A percentile compares a stretch with the other conserved stretches of the same genome.
phyloP scores from a whole-genome alignment of 1,140 invertebrate genomes.

The Lasioglossum baleicum region DNA sequence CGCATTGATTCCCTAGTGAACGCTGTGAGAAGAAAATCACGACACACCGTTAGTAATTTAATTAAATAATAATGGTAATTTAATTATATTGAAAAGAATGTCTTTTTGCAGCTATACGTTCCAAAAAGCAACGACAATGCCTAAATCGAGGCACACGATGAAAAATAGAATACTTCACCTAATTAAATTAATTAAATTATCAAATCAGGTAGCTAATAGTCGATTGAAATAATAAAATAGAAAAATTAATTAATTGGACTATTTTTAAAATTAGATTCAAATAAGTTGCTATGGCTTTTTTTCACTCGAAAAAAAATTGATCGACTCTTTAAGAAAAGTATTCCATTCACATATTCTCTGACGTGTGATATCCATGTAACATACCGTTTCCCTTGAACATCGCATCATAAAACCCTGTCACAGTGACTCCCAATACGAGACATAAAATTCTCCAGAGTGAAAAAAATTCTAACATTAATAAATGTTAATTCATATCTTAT shows the following conservation, averaged over 20 bases:
- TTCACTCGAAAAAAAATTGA: background rate
- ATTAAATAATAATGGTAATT: slow-evolving; percentile 41
- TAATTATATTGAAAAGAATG: slow-evolving; percentile 2
- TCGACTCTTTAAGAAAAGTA: background rate
- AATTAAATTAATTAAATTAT: slow-evolving; percentile 40
- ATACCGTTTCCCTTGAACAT: slow-evolving; percentile 18
- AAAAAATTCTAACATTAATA: no score
- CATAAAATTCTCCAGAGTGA: no score
- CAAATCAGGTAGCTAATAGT: no score
- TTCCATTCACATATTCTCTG: background rate
- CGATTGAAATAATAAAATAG: no score
- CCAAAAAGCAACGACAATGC: slow-evolving; percentile 26
- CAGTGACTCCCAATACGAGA: no score
- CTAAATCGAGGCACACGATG: slow-evolving; percentile 28
- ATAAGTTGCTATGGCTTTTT: no score
- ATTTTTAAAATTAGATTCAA: no score
- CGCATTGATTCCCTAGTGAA: background rate
- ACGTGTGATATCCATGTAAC: slow-evolving; percentile 16
- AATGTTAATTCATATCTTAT: no score
- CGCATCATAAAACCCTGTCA: no score
- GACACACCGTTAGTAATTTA: slow-evolving; percentile 29
- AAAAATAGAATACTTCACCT: slow-evolving; percentile 9
- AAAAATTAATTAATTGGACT: no score
- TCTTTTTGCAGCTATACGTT: background rate
- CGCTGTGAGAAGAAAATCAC: no score